Evolutionary conservation across 2,113 vertebrate species (phyloP).

Genomic region (Archocentrus centrarchus): DNA sequence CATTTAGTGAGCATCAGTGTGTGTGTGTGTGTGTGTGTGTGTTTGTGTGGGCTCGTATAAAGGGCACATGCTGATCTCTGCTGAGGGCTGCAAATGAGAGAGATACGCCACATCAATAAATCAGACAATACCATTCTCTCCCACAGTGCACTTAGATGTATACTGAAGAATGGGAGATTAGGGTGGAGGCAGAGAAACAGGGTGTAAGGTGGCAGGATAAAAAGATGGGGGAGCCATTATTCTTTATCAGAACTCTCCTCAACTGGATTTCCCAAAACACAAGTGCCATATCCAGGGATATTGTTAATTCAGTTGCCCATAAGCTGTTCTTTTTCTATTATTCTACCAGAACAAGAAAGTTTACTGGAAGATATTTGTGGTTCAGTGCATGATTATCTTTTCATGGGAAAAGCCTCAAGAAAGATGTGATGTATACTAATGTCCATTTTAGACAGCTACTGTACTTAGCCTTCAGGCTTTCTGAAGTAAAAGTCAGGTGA

Average conservation of each 20-base stretch:
- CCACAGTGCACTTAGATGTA: slow-evolving; percentile 22
- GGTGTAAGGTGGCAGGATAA: neutral
- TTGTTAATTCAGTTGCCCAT: slow-evolving; percentile 16
- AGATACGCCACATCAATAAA: slow-evolving; percentile 42
- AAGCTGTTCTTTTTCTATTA: slow-evolving; percentile 27
- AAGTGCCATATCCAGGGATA: slow-evolving; percentile 14
- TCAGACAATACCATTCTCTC: slow-evolving; percentile 24
- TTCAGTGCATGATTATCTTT: neutral
- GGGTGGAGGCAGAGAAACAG: slow-evolving; percentile 3
- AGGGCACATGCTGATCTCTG: slow-evolving; percentile 26
- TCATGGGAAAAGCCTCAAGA: neutral
- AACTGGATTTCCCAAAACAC: slow-evolving; percentile 28
- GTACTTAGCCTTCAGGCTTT: neutral
- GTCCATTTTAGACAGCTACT: neutral
- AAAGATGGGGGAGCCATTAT: neutral
- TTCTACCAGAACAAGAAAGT: slow-evolving; percentile 25
- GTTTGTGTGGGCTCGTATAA: neutral
- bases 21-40: neutral
- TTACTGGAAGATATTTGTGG: neutral
- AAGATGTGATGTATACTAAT: neutral
- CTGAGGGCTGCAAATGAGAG: slow-evolving; percentile 29
- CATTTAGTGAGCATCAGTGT: neutral
- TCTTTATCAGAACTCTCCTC: neutral
- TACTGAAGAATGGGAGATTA: slow-evolving; percentile 20
- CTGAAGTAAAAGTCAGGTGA: neutral